Evolutionary conservation across 1,140 invertebrate genomes (phyloP).

Genomic region (Brachionus manjavacas): DNA sequence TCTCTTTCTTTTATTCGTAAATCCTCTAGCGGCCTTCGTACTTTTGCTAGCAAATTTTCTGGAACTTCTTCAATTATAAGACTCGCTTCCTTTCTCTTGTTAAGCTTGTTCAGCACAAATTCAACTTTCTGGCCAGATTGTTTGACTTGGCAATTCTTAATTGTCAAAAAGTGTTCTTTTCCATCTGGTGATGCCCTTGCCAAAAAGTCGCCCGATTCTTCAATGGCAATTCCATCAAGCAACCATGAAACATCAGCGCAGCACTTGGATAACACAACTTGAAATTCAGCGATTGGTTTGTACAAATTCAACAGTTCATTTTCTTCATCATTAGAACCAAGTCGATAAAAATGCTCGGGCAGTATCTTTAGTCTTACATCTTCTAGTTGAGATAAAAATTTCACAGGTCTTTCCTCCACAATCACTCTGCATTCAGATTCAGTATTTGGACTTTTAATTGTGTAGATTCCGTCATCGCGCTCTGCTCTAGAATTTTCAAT

Average conservation of each 20-base stretch:
- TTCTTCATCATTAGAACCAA: background rate
- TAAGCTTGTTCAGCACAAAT: background rate
- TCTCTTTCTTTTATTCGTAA: background rate
- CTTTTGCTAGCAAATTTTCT: background rate
- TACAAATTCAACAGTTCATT: background rate
- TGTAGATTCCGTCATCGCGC: background rate
- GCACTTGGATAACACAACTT: background rate
- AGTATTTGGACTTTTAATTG: background rate
- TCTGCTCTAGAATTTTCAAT: background rate
- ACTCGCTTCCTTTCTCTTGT: background rate
- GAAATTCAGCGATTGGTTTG: background rate
- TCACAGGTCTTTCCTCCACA: background rate
- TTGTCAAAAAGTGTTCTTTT: background rate
- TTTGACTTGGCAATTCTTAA: conserved; percentile 15
- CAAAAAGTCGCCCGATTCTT: background rate
- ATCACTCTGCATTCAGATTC: conserved; percentile 3
- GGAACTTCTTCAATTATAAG: background rate
- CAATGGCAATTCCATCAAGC: background rate
- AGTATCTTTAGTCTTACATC: conserved; percentile 8
- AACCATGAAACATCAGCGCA: background rate
- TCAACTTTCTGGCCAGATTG: background rate
- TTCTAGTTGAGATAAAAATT: background rate
- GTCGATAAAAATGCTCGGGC: background rate
- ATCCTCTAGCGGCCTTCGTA: background rate
- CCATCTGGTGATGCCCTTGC: background rate